Conservation (phyloP, 2,113 vertebrate genomes). For the Rana temporaria region DNA sequence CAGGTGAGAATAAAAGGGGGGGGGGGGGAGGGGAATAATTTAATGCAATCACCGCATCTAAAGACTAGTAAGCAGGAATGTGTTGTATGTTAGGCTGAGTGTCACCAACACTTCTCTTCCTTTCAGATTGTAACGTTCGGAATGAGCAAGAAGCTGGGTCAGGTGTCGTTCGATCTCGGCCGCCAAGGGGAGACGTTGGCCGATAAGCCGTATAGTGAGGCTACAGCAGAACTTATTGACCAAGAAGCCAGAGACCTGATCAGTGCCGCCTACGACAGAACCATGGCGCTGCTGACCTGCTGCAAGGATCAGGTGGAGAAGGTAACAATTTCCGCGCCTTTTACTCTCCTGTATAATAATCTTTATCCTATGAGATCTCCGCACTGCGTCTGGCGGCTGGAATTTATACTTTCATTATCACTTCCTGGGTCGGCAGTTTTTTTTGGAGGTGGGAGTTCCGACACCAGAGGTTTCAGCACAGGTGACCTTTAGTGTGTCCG, state of each 20-base stretch:
- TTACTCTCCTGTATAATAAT: too few species aligned
- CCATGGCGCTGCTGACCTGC: conserved; percentile 66
- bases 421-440: too few species aligned
- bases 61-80: too few species aligned
- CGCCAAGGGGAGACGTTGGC: conserved; percentile 61
- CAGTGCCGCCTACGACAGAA: conserved; percentile 65
- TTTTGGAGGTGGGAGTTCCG: too few species aligned
- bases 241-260: conserved; percentile 77
- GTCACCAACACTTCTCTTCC: neutral
- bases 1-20: too few species aligned
- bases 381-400: too few species aligned
- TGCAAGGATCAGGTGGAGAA: conserved; percentile 66
- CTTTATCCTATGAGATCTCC: too few species aligned
- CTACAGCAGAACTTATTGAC: conserved; percentile 74
- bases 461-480: too few species aligned
- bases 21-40: too few species aligned
- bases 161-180: conserved; percentile 70
- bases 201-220: conserved; percentile 71
- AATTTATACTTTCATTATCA: too few species aligned
- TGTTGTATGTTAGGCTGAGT: neutral
- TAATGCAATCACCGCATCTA: too few species aligned
- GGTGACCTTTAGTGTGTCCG: too few species aligned
- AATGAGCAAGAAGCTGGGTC: conserved; percentile 74
- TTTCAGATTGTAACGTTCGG: conserved; percentile 71
- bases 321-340: conserved; percentile 50